A percentile compares a stretch with the other conserved stretches of the same genome.
Conservation (phyloP, 1,140 invertebrate species). For the Protaetia brevitarsis region DNA sequence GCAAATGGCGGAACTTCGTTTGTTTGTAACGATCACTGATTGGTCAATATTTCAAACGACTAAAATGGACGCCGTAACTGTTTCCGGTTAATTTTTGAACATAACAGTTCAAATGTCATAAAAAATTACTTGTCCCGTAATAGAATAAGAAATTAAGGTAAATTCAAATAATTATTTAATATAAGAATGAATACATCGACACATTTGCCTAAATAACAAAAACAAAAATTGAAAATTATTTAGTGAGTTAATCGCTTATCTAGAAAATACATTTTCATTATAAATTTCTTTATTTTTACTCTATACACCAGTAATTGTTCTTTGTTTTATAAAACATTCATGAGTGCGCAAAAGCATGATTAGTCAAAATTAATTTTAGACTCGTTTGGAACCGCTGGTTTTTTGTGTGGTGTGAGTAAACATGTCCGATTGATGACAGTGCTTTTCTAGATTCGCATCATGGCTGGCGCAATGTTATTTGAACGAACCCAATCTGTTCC, state of each 20-base stretch:
- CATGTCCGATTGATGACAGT: constrained; percentile 43
- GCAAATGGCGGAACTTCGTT: constrained; percentile 21
- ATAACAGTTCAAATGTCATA: constrained; percentile 6
- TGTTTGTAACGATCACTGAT: not conserved
- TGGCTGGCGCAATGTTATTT: constrained; percentile 85
- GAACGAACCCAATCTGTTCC: constrained; percentile 72
- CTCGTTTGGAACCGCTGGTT: constrained; percentile 14
- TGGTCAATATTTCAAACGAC: not conserved
- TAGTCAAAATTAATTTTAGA: constrained; percentile 19
- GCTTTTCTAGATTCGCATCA: constrained; percentile 52
- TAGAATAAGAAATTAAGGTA: not conserved
- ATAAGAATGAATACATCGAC: not conserved
- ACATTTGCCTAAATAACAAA: too few species aligned
- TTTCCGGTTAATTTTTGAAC: constrained; percentile 12
- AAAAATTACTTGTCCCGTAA: not conserved
- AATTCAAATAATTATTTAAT: not conserved
- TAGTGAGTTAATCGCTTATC: too few species aligned
- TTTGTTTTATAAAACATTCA: not conserved
- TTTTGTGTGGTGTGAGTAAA: constrained; percentile 1
- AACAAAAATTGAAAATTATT: too few species aligned
- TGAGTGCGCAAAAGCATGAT: not conserved
- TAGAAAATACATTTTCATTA: too few species aligned
- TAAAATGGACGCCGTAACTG: not conserved
- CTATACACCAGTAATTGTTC: not conserved
- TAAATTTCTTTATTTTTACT: not conserved